Conservation (phyloP, 2,113 vertebrate genomes). For the crab-eating macaque (Macaca fascicularis) region T2T-MFA8v1.1 NC_088392.1:61537001-61537500, state of each 20-base stretch:
- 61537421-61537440: background rate
- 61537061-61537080: background rate
- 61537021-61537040: accelerated
- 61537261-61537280: background rate
- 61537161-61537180: background rate
- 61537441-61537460: background rate
- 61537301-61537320: background rate
- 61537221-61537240: background rate
- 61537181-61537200: background rate
- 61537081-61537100: background rate
- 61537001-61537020: accelerated
- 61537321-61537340: background rate
- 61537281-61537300: background rate
- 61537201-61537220: background rate
- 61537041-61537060: background rate
- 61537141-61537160: background rate
- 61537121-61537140: accelerated
- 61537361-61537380: background rate
- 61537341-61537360: background rate
- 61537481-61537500: background rate
- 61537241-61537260: background rate
- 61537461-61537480: background rate
- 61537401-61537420: background rate
- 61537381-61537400: background rate
- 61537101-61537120: background rate